A percentile compares a stretch with the other conserved stretches of the same genome.
phyloP scores from a whole-genome alignment of 1,140 invertebrate species.

The Aphelinus certus region DNA sequence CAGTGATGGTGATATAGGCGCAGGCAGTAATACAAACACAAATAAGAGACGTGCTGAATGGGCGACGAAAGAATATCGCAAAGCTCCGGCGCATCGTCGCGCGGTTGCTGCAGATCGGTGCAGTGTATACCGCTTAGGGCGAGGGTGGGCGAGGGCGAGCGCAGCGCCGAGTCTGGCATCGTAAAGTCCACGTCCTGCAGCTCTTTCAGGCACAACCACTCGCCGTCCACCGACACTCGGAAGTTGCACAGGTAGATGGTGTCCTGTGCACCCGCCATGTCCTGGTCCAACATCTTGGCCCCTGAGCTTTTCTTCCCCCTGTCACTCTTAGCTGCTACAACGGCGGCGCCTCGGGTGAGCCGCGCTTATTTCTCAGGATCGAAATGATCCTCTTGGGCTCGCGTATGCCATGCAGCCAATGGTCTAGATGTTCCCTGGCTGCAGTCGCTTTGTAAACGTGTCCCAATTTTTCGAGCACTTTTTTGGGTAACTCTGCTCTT shows the following conservation, averaged over 20 bases:
- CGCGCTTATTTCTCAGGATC: too few species aligned
- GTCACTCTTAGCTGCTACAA: too few species aligned
- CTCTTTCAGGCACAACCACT: conserved; percentile 96
- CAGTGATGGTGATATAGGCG: conserved; percentile 27
- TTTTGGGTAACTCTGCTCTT: too few species aligned
- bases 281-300: conserved; percentile 66
- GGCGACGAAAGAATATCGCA: conserved; percentile 57
- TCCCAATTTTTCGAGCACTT: too few species aligned
- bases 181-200: conserved; percentile 87
- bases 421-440: too few species aligned
- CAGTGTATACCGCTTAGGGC: conserved; percentile 59
- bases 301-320: too few species aligned
- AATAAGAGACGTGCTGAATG: conserved; percentile 64
- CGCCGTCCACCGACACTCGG: conserved; percentile 94
- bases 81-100: conserved; percentile 54
- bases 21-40: conserved; percentile 60
- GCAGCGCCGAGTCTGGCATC: conserved; percentile 75
- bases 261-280: conserved; percentile 88
- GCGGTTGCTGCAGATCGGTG: conserved; percentile 47
- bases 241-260: conserved; percentile 98
- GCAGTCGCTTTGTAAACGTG: too few species aligned
- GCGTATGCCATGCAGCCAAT: too few species aligned
- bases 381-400: too few species aligned
- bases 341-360: too few species aligned
- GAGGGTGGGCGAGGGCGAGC: conserved; percentile 67